Base-by-base conservation (phyloP, 2,797 vertebrate species). In the Halcyon leucocephala region DNA sequence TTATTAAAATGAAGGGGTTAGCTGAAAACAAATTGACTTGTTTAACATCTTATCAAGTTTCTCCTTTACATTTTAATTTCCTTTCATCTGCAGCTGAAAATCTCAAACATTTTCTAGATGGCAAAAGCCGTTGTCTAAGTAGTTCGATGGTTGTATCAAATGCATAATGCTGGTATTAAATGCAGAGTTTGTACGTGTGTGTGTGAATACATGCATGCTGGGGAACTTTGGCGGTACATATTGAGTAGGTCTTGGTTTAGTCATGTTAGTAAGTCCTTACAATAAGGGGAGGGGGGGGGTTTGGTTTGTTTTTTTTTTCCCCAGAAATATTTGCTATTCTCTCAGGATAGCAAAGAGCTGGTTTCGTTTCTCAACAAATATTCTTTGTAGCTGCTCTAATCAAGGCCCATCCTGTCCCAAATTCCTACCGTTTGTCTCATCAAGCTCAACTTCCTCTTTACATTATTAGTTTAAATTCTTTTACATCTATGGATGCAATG, bases 121-220 rank as follows among this genome's bases (percentile, higher is more conserved):
- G 35, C 52, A 89, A 72, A 65, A 66, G 1, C 21, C 76, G 31
- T 21, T 51, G 12, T 42, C 31, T 80, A 37, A n/a, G 20, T 64
- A 52, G 37, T 84, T 86, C 26, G 79, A 24, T 42, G 9, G 9
- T 54, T 69, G 17, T 22, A 49, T 41, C 5, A 72, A 79, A 52
- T 12, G 14, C 9, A 7, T 46, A 62, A 82, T 10, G 54, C 19
- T 51, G 24, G 22, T 72, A 39, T 76, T 55, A 44, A 79, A 87
- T 14, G 29, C 39, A 62, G 18, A 13, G 4, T 25, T 4, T 19
- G 10, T 22, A 8, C 18, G 13, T 35, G 2, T 2, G 1, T 21
- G 13, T 20, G 2, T 1, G 1, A 7, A 4, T 7, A 11, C 7
- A 2, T 7, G 33, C 33, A 9, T 8, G 25, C 2, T 22, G 3